Conservation (phyloP, 2,797 vertebrate species). For the Centropyge bicolor region DNA sequence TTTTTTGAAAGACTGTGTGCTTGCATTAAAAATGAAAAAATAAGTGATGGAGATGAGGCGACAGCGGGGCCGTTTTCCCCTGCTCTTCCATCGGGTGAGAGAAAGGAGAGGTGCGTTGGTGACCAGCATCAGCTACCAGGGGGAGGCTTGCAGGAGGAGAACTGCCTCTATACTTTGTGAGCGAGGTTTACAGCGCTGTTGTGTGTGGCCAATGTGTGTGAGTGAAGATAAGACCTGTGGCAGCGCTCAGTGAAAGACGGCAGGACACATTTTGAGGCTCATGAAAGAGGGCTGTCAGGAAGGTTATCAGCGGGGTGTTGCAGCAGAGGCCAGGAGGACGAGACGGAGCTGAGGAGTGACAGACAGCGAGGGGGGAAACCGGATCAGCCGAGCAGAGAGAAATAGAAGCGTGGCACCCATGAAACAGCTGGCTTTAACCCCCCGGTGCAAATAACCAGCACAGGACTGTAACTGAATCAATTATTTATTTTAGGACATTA, state of each 20-base stretch:
- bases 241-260: constrained; percentile 65
- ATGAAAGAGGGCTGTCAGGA: constrained; percentile 77
- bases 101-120: constrained; percentile 31
- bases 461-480: constrained; percentile 69
- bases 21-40: constrained; percentile 54
- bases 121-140: constrained; percentile 53
- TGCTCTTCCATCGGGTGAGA: constrained; percentile 25
- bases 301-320: constrained; percentile 76
- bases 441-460: constrained; percentile 25
- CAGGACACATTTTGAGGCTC: constrained; percentile 68
- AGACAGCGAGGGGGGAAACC: constrained; percentile 33
- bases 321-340: constrained; percentile 59
- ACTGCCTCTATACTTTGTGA: constrained; percentile 26
- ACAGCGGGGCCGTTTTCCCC: constrained; percentile 31
- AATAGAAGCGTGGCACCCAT: constrained; percentile 31
- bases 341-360: constrained; percentile 44
- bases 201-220: constrained; percentile 78
- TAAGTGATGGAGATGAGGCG: constrained; percentile 56
- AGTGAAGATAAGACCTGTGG: constrained; percentile 82
- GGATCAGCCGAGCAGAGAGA: constrained; percentile 45
- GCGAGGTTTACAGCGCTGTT: constrained; percentile 55
- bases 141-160: constrained; percentile 27
- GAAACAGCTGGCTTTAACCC: constrained; percentile 64
- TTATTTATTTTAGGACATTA: constrained; percentile 77
- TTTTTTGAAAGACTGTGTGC: constrained; percentile 39